Conservation (phyloP, 1,140 invertebrate genomes). For the Saccostrea glomerata region DNA sequence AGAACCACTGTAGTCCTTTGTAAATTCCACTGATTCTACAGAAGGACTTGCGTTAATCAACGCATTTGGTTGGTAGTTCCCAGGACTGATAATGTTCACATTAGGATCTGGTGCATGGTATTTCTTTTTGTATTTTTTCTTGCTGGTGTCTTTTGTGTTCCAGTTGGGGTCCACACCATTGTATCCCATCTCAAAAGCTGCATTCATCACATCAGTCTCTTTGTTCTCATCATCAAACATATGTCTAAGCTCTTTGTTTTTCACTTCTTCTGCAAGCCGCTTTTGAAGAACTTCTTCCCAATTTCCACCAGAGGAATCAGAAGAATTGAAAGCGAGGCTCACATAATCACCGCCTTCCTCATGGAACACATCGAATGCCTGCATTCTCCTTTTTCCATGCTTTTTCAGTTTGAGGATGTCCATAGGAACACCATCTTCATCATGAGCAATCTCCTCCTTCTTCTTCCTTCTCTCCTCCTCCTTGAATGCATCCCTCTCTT, state of each 20-base stretch:
- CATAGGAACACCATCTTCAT: slow-evolving; percentile 64
- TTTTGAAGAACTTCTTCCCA: slow-evolving; percentile 72
- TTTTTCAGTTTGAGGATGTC: slow-evolving; percentile 69
- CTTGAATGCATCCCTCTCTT: slow-evolving; percentile 60
- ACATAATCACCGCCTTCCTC: slow-evolving; percentile 56
- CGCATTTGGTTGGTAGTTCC: slow-evolving; percentile 40
- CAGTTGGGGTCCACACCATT: slow-evolving; percentile 42
- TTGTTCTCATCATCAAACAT: slow-evolving; percentile 35
- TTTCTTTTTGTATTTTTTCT: slow-evolving; percentile 37
- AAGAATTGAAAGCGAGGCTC: slow-evolving; percentile 1
- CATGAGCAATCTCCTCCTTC: slow-evolving; percentile 60
- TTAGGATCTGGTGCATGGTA: slow-evolving; percentile 45
- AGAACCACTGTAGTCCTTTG: slow-evolving; percentile 67
- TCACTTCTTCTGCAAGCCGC: slow-evolving; percentile 71
- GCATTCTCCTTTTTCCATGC: slow-evolving; percentile 60
- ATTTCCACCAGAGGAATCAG: slow-evolving; percentile 48
- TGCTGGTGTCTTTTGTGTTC: slow-evolving; percentile 16
- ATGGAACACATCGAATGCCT: slow-evolving; percentile 56
- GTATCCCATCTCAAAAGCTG: slow-evolving; percentile 44
- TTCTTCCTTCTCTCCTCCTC: slow-evolving; percentile 63
- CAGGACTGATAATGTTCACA: slow-evolving; percentile 35
- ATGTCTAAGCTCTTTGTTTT: slow-evolving; percentile 70
- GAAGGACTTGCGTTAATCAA: slow-evolving; percentile 60
- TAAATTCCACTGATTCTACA: slow-evolving; percentile 66
- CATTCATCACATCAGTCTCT: slow-evolving; percentile 37